Evolutionary conservation across 2,888 invertebrate genomes (phyloP).

Genomic region (Hoplodrina blanda): DNA sequence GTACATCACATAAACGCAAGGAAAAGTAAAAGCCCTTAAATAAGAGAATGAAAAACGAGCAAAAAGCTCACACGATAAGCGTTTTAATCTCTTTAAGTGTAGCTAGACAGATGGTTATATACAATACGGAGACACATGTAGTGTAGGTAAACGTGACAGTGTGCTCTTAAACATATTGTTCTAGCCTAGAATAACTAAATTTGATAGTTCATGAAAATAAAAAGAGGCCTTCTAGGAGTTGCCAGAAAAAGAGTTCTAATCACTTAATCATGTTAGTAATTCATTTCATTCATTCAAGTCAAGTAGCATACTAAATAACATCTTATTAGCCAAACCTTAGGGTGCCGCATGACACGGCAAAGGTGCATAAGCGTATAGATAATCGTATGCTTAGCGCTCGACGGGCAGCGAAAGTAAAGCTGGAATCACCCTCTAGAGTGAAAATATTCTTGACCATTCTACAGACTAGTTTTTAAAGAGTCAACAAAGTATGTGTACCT

Average conservation of each 20-base stretch:
- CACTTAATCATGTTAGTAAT: background rate
- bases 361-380: too few species aligned
- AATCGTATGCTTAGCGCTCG: too few species aligned
- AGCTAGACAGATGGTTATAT: constrained; percentile 64
- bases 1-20: constrained; percentile 79
- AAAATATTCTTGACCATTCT: background rate
- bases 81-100: constrained; percentile 89
- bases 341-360: too few species aligned
- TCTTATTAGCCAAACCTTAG: background rate
- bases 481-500: background rate
- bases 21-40: constrained; percentile 85
- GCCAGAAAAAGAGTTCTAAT: background rate
- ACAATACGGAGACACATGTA: constrained; percentile 34
- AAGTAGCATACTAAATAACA: background rate
- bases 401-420: background rate
- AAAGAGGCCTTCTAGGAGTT: background rate
- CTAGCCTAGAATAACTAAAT: background rate
- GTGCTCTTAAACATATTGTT: constrained; percentile 19
- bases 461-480: background rate
- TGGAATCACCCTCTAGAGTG: background rate
- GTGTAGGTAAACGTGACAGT: constrained; percentile 15
- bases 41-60: constrained; percentile 86
- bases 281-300: too few species aligned
- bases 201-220: background rate
- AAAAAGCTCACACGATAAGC: constrained; percentile 84